Conservation (phyloP, 2,888 invertebrate genomes). For the Dicroscelio sp. region DNA sequence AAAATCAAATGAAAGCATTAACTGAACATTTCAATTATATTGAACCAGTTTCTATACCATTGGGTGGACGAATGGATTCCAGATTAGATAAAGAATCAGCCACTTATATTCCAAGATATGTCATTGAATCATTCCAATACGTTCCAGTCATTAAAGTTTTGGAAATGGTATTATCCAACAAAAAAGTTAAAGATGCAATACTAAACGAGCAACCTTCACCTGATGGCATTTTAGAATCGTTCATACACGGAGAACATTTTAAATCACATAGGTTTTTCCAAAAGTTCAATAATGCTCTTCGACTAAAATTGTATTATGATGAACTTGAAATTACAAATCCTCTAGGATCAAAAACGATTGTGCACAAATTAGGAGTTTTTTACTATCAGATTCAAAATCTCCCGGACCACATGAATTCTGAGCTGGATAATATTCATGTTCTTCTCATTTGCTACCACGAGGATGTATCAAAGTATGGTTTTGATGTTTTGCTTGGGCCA, state of each 20-base stretch:
- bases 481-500: conserved; percentile 66
- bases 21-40: conserved; percentile 59
- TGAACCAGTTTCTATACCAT: conserved; percentile 40
- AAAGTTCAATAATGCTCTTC: conserved; percentile 53
- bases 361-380: conserved; percentile 76
- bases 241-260: conserved; percentile 65
- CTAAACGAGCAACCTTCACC: conserved; percentile 57
- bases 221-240: conserved; percentile 52
- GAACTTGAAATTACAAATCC: conserved; percentile 70
- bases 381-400: conserved; percentile 74
- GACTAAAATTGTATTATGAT: conserved; percentile 75
- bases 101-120: conserved; percentile 50
- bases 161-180: conserved; percentile 62
- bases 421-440: conserved; percentile 66
- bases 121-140: conserved; percentile 78
- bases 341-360: conserved; percentile 51
- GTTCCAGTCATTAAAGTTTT: conserved; percentile 70
- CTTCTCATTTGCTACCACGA: conserved; percentile 50
- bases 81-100: conserved; percentile 47
- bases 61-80: conserved; percentile 63
- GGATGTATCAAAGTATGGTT: conserved; percentile 72
- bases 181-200: conserved; percentile 59
- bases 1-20: conserved; percentile 70
- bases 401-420: conserved; percentile 73
- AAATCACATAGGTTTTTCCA: conserved; percentile 64